phyloP scores from a whole-genome alignment of 2,113 vertebrate species.

The Callopanchax toddi region DNA sequence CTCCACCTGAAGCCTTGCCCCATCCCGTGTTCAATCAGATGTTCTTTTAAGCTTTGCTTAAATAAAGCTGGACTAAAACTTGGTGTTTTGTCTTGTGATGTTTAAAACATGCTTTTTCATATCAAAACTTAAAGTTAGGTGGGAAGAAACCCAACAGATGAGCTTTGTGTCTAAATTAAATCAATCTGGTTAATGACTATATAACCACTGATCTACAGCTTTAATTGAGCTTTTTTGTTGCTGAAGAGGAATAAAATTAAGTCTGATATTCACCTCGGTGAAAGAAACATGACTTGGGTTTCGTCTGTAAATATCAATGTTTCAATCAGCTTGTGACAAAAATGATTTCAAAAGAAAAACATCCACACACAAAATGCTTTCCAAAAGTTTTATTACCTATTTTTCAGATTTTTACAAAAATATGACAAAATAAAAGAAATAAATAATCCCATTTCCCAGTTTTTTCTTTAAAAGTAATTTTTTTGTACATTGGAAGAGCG shows the following conservation, averaged over 20 bases:
- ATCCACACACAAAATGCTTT: constrained; percentile 60
- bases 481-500: constrained; percentile 82
- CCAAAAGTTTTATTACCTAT: constrained; percentile 93
- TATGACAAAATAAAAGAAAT: constrained; percentile 99
- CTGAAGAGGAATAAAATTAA: too few species aligned
- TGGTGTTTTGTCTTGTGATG: constrained; percentile 20
- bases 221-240: too few species aligned
- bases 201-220: neutral
- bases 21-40: constrained; percentile 49
- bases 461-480: constrained; percentile 69
- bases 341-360: neutral
- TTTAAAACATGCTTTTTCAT: constrained; percentile 1
- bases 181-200: too few species aligned
- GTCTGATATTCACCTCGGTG: too few species aligned
- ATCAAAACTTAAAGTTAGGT: too few species aligned
- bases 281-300: too few species aligned
- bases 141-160: too few species aligned
- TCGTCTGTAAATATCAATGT: neutral
- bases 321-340: too few species aligned
- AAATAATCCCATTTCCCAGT: constrained; percentile 84
- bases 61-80: constrained; percentile 72
- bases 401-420: constrained; percentile 99
- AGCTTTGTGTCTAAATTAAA: too few species aligned
- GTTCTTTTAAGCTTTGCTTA: constrained; percentile 68
- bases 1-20: constrained; percentile 51